Conservation (phyloP, 2,888 invertebrate genomes). For the Harpalus rufipes region DNA sequence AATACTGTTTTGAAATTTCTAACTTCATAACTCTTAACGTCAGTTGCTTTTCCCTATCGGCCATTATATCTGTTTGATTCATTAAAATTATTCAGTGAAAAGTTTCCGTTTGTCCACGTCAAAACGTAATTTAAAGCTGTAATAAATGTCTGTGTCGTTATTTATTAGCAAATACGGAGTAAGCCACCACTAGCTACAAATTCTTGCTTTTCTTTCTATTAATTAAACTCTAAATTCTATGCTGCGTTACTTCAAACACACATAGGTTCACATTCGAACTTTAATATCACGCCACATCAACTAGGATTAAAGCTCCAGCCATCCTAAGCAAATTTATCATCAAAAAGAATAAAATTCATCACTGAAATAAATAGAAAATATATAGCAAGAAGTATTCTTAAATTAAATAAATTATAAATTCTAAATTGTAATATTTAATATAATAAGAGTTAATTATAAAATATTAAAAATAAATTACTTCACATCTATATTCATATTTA, state of each 20-base stretch:
- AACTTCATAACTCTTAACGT: constrained; percentile 49
- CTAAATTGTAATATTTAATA: no score
- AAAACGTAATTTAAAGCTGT: constrained; percentile 51
- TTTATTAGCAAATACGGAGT: constrained; percentile 39
- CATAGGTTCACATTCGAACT: constrained; percentile 2
- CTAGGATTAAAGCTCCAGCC: not conserved
- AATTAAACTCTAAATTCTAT: constrained; percentile 22
- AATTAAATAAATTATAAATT: no score
- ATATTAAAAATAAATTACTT: no score
- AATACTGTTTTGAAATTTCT: constrained; percentile 42
- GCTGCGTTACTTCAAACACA: constrained; percentile 26
- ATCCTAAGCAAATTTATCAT: not conserved
- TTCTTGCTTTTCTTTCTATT: constrained; percentile 36
- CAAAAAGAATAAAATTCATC: not conserved
- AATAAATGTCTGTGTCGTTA: constrained; percentile 52
- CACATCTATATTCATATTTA: no score
- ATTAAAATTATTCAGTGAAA: constrained; percentile 56
- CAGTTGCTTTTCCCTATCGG: constrained; percentile 45
- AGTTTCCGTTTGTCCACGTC: constrained; percentile 48
- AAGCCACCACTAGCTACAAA: constrained; percentile 25
- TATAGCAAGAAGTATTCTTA: no score
- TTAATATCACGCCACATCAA: not conserved
- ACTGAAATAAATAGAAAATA: not conserved
- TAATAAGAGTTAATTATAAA: no score
- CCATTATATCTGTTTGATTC: constrained; percentile 55